A percentile compares a stretch with the other conserved stretches of the same genome.
These are phyloP conservation scores for Melanotaenia trifasciata DNA, from an alignment of 2,797 vertebrate genomes.

Conservation along the genomic window DNA sequence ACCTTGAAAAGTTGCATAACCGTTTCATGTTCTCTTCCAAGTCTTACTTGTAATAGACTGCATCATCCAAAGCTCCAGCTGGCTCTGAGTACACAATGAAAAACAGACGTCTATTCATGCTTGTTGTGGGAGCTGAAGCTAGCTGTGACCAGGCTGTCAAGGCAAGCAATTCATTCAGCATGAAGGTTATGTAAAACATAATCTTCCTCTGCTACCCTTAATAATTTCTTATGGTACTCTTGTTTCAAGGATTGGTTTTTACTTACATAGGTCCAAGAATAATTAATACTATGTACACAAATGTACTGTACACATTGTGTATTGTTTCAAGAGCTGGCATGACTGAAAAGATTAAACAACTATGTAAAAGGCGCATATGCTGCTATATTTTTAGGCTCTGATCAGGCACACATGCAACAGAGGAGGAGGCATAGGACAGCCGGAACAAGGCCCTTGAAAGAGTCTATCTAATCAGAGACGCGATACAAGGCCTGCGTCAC, in stretches of 20 bases:
- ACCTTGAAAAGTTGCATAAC: conserved; percentile 21
- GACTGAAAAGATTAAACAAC: background rate
- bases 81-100: conserved; percentile 38
- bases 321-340: background rate
- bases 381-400: conserved; percentile 11
- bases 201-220: background rate
- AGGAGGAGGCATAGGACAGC: background rate
- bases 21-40: conserved; percentile 1
- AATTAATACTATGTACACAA: background rate
- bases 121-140: background rate
- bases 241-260: background rate
- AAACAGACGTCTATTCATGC: conserved; percentile 60
- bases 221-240: background rate
- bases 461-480: conserved; percentile 69
- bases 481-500: conserved; percentile 39
- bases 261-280: background rate
- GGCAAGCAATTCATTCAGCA: conserved; percentile 27
- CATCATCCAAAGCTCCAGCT: conserved; percentile 30
- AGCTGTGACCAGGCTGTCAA: conserved; percentile 10
- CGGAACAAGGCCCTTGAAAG: conserved; percentile 44
- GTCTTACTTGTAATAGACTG: conserved; percentile 11
- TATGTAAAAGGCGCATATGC: background rate
- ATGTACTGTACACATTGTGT: background rate
- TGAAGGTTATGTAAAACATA: no score
- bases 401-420: conserved; percentile 17